Conservation (phyloP, 2,888 invertebrate genomes). For the Agrilus cyanescens region DNA sequence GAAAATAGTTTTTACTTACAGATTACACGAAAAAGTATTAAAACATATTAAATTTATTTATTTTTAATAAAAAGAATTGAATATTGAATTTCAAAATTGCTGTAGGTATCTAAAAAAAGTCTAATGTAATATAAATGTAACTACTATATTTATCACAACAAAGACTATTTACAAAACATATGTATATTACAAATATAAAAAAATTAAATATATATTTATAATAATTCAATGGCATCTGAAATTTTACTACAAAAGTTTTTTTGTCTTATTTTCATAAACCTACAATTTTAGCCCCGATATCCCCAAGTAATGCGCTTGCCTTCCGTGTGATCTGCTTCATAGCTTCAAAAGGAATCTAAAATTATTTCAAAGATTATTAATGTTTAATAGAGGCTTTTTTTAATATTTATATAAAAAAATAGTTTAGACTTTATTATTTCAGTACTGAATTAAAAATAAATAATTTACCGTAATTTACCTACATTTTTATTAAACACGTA, state of each 20-base stretch:
- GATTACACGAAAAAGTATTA: too few relatives aligned
- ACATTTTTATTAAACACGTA: neutral
- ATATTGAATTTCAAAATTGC: too few relatives aligned
- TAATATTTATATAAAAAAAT: neutral
- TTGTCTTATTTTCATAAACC: constrained; percentile 18
- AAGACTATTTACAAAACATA: too few relatives aligned
- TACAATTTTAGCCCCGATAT: constrained; percentile 26
- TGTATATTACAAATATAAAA: too few relatives aligned
- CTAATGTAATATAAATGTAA: too few relatives aligned
- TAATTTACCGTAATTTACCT: too few relatives aligned
- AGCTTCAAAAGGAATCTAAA: constrained; percentile 24
- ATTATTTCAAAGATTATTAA: constrained; percentile 10
- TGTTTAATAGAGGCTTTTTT: neutral
- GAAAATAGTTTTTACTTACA: too few relatives aligned
- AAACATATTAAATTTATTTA: too few relatives aligned
- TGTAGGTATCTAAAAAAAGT: too few relatives aligned
- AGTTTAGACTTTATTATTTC: neutral
- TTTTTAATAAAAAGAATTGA: too few relatives aligned
- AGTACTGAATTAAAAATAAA: neutral
- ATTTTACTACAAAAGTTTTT: constrained; percentile 5
- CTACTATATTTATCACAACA: too few relatives aligned
- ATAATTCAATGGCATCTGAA: constrained; percentile 6
- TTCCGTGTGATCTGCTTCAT: constrained; percentile 22
- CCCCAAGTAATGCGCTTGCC: constrained; percentile 22
- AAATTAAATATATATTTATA: constrained; percentile 5